Evolutionary conservation across 2,113 vertebrate genomes (phyloP).

Genomic region (Cochlearius cochlearius): DNA sequence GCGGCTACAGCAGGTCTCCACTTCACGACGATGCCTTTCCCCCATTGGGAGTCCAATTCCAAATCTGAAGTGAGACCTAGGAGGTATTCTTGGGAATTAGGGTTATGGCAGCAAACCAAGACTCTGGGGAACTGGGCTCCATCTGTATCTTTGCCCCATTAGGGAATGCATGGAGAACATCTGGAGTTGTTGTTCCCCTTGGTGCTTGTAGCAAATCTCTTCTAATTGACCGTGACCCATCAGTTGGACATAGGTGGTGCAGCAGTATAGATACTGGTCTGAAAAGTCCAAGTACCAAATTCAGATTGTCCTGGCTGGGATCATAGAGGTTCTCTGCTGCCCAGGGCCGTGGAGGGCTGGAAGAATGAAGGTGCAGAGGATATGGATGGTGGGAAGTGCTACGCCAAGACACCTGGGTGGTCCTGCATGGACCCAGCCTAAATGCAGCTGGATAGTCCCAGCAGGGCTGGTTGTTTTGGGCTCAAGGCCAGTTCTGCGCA

Average conservation of each 20-base stretch:
- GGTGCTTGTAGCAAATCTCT: not conserved
- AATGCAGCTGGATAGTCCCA: not conserved
- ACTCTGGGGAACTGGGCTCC: not conserved
- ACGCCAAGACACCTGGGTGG: not conserved
- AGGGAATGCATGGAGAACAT: not conserved
- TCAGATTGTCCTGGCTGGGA: not conserved
- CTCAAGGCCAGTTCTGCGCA: not conserved
- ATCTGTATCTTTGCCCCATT: not conserved
- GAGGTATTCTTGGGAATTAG: not conserved
- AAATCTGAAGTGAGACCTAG: not conserved
- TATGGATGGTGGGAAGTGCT: not conserved
- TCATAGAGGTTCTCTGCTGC: not conserved
- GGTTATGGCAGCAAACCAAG: not conserved
- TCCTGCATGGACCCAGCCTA: not conserved
- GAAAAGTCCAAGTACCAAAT: not conserved
- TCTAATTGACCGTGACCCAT: not conserved
- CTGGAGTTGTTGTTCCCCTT: not conserved
- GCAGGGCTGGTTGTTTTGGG: not conserved
- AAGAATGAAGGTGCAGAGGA: not conserved
- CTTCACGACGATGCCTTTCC: not conserved
- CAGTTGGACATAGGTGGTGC: not conserved
- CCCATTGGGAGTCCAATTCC: not conserved
- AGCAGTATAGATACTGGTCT: not conserved
- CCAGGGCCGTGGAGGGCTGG: accelerated
- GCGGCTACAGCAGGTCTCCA: not conserved